Conservation (phyloP, 1,140 invertebrate species). For the Drosophila carrolli region DNA sequence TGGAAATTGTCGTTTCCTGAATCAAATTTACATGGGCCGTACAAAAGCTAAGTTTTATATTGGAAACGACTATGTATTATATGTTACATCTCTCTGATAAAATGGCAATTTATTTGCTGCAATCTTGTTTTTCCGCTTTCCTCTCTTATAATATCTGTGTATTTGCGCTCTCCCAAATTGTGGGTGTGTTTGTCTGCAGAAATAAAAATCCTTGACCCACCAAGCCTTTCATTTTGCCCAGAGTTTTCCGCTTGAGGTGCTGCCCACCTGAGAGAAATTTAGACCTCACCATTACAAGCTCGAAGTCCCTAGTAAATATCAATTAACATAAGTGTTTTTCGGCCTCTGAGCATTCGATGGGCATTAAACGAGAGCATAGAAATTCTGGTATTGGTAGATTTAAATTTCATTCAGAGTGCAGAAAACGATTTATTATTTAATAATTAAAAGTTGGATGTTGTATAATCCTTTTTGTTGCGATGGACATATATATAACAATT, state of each 20-base stretch:
- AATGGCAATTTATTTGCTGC: constrained; percentile 31
- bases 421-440: no score
- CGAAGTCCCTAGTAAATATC: constrained; percentile 42
- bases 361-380: not conserved
- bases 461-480: no score
- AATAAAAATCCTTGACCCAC: constrained; percentile 41
- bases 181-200: constrained; percentile 23
- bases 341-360: constrained; percentile 4
- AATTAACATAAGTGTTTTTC: constrained; percentile 62
- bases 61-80: not conserved
- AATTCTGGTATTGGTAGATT: no score
- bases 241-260: constrained; percentile 27
- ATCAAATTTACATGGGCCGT: constrained; percentile 16
- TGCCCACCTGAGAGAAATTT: constrained; percentile 15
- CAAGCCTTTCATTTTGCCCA: constrained; percentile 17
- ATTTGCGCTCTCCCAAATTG: constrained; percentile 4
- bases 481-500: no score
- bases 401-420: no score
- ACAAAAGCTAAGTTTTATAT: constrained; percentile 13
- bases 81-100: not conserved
- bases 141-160: constrained; percentile 2
- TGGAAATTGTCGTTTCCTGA: constrained; percentile 1
- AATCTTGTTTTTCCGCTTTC: constrained; percentile 30
- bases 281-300: constrained; percentile 2
- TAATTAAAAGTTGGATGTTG: no score